Base-by-base conservation (phyloP, 30 jellyfish, hydroid and myxozoan genomes). In the Clytia hemisphaerica region DNA sequence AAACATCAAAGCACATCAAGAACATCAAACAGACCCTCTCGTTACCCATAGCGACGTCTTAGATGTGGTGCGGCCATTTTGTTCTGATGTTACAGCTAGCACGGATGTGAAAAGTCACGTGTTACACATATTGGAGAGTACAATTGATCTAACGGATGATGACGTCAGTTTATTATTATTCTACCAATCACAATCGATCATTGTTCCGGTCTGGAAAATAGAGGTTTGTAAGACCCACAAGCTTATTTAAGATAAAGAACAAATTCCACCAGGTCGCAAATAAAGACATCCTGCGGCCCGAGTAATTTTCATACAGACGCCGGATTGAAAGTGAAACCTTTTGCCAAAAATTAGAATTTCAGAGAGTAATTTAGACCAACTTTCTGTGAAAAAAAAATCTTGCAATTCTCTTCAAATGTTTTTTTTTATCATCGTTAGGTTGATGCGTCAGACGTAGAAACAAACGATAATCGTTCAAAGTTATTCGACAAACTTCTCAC, bases 1-100 rank as follows among this genome's bases (percentile, higher is more conserved):
- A n/a, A n/a, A n/a, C n/a, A n/a, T n/a, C n/a, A n/a, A n/a, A n/a
- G n/a, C n/a, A n/a, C n/a, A n/a, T n/a, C n/a, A n/a, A n/a, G n/a
- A n/a, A n/a, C n/a, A n/a, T n/a, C n/a, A n/a, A n/a, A n/a, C n/a
- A n/a, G n/a, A n/a, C n/a, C n/a, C n/a, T n/a, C n/a, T n/a, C n/a
- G n/a, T n/a, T n/a, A n/a, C n/a, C n/a, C n/a, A n/a, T 37, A 88
- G 65, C 21, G 94, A 87, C 65, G 86, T 87, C 26, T 63, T 87
- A 29, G 64, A 66, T 10, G 88, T 87, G 25, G 89, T 87, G 36
- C 78, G 97, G 67, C 90, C 93, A 63, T 60, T 87, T 58, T 87
- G 97, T 58, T 57, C 83, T 34, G 91, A 87, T 54, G 45, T 78
- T 14, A 83, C 38, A 48, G 82, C 73, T 33, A 61, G 44, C 58